phyloP scores from a whole-genome alignment of 2,797 vertebrate species.

The Phaenicophaeus curvirostris region DNA sequence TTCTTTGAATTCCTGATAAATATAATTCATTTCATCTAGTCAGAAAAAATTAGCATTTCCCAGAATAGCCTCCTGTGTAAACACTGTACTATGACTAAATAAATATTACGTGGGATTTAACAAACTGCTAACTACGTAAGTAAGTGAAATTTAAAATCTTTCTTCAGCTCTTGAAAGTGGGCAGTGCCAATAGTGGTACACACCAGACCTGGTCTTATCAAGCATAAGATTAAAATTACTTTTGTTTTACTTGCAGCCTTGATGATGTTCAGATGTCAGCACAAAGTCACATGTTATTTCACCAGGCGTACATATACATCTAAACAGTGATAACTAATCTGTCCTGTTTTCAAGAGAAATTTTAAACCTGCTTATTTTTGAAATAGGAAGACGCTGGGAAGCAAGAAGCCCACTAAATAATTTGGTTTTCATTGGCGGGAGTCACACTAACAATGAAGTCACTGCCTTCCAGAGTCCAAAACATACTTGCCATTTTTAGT shows the following conservation, averaged over 20 bases:
- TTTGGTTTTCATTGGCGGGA: background rate
- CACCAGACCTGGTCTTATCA: background rate
- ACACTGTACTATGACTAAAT: constrained; percentile 29
- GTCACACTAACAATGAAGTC: constrained; percentile 1
- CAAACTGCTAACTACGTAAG: background rate
- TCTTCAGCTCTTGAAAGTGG: background rate
- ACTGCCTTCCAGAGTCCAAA: background rate
- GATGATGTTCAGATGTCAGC: background rate
- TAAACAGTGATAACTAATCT: background rate
- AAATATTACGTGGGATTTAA: constrained; percentile 38
- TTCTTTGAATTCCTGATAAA: constrained; percentile 56
- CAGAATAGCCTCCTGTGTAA: constrained; percentile 57
- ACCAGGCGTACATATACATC: background rate
- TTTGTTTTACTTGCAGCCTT: background rate
- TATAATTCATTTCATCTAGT: constrained; percentile 42
- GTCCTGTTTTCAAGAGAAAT: background rate
- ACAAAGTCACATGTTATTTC: background rate
- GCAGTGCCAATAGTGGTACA: background rate
- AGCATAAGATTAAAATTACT: background rate
- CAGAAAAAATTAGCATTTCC: background rate
- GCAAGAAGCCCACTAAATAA: background rate
- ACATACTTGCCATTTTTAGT: background rate
- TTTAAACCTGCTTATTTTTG: constrained; percentile 6
- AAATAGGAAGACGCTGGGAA: background rate
- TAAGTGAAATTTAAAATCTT: constrained; percentile 11